Base-by-base conservation (phyloP, 2,797 vertebrate genomes). In the Somateria mollissima region DNA sequence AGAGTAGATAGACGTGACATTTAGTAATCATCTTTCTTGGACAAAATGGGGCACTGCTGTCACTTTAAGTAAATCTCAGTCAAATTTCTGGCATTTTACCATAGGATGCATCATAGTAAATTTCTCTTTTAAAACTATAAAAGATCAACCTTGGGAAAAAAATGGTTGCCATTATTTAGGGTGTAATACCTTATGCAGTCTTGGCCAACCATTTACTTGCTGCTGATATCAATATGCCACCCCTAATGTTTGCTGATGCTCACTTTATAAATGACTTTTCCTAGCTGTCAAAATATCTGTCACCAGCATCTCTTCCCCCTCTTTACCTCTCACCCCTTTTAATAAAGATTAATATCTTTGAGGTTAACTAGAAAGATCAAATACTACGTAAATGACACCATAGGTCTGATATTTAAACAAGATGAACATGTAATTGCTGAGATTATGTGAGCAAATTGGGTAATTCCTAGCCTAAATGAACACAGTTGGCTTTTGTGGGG, bases 301-400 rank as follows among this genome's bases (percentile, higher is more conserved):
- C 96, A 90, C 72, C 0, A 2, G 72, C 34, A 61, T 78, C 90
- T 93, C 86, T 96, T 89, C 80, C 72, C 79, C 58, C 51, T 90
- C 74, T 72, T 91, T 92, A 77, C 92, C 60, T 96, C 91, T 95
- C 89, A 6, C 43, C 82, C 78, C 82, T 87, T 97, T 90, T 95
- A 95, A 96, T 95, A 90, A 96, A 96, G 96, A 96, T 95, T 94
- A 93, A 95, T 96, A 95, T 91, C 88, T 76, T 53, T 19, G 88
- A 94, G 92, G 91, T 89, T 92, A 96, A 96, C 84, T 84, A 93
- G 89, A 94, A 95, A 94, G 79, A 94, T 83, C 91, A 92, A 90
- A n/a, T 73, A 70, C 75, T 82, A 53, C 11, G 41, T 83, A 96
- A 96, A 95, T 90, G 89, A 90, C 79, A 92, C 66, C 30, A 8